Base-by-base conservation (phyloP, 1,140 invertebrate genomes). In the Babylonia areolata region DNA sequence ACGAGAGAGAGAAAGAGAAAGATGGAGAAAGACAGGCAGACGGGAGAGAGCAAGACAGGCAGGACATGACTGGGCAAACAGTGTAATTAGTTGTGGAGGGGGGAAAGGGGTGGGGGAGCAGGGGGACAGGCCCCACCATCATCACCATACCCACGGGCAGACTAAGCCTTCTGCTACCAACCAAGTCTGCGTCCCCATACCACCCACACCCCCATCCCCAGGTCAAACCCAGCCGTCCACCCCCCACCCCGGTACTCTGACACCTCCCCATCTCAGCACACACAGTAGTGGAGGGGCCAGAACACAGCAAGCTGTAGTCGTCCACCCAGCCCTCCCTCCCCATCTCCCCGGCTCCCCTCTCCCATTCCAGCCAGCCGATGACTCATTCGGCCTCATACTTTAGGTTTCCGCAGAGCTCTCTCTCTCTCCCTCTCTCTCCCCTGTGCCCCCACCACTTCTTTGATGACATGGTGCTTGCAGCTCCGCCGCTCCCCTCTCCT, bases 81-180 rank as follows among this genome's bases (percentile, higher is more conserved):
- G 39, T 84, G 23, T 33, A n/a, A 84, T 84, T 84, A 82, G 81
- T 69, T 39, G 20, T n/a, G n/a, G n/a, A n/a, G n/a, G n/a, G n/a
- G n/a, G n/a, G n/a, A n/a, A n/a, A n/a, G n/a, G n/a, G n/a, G n/a
- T n/a, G n/a, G n/a, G n/a, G n/a, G n/a, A n/a, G n/a, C n/a, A n/a
- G n/a, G n/a, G n/a, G n/a, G n/a, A n/a, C n/a, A n/a, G n/a, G n/a
- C n/a, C n/a, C n/a, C n/a, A n/a, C n/a, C n/a, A n/a, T n/a, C 64
- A 5, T 20, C 46, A 51, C 9, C 46, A 51, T 51, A 51, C 9
- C 9, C 6, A 51, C 46, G 20, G 9, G 46, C 6, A 51, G 6
- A 51, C 6, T 11, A 15, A 31, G 3, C 71, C 71, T 28, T 37
- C 71, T 69, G n/a, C 64, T 35, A 2, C 71, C 71, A 73, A 12